Base-by-base conservation (phyloP, 2,888 invertebrate genomes). In the Monoplex corrugatus region DNA sequence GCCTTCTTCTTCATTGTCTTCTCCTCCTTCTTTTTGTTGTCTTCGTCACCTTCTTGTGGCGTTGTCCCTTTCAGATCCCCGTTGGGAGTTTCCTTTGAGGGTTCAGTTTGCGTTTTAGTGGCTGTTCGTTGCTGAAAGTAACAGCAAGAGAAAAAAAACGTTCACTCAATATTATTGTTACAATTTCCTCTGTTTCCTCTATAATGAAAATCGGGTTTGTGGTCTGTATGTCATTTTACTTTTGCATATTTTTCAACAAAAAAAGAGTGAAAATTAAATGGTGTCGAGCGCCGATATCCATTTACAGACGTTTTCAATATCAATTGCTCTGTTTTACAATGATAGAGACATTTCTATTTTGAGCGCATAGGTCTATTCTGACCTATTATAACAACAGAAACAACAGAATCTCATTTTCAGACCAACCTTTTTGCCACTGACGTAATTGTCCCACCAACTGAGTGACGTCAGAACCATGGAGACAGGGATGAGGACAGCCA, bases 361-460 rank as follows among this genome's bases (percentile, higher is more conserved):
- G n/a, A n/a, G n/a, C n/a, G n/a, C n/a, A n/a, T n/a, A n/a, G n/a
- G n/a, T n/a, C n/a, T n/a, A n/a, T n/a, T n/a, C n/a, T n/a, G n/a
- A n/a, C n/a, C n/a, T n/a, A n/a, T n/a, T n/a, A n/a, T n/a, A n/a
- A n/a, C n/a, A n/a, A n/a, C 16, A 50, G 2, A 2, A 50, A 0
- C 0, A 50, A 50, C 13, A 50, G 16, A 68, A 75, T n/a, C n/a
- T 50, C 50, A 13, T 50, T 50, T 19, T 68, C 68, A 5, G 5
- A 82, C 44, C 10, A 13, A 90, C 89, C 72, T 86, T 89, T 45
- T 88, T 90, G 19, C 89, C 90, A 50, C 89, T 88, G 87, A 89
- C 86, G 63, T 89, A 99, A 96, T 99, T 99, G 96, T 99, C 99
- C 99, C 99, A 99, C 98, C 99, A 99, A 43, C 98, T 98, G 68